Evolutionary conservation across 2,888 invertebrate genomes (phyloP), one percentile per base, ranked within the genome.

Genomic region (Rapana venosa): DNA sequence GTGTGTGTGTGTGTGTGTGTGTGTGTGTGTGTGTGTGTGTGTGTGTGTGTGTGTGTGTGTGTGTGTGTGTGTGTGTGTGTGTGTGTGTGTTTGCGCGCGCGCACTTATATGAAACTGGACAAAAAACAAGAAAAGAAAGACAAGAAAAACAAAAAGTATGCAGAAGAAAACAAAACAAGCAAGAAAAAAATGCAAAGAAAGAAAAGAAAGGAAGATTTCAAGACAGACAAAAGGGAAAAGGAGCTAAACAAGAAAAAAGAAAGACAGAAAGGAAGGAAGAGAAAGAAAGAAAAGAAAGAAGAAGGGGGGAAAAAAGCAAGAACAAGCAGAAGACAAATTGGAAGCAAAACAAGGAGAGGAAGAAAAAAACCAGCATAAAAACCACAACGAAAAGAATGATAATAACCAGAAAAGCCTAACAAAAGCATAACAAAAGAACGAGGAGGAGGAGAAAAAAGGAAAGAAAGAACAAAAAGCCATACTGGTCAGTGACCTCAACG

Each of bases 41-140:
- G 85, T 56, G 85, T 56, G 85, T 85, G 58, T 56, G 30, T 85
- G 85, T 36, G 85, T 85, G 56, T 56, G 70, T 70, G 70, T 70
- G 70, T 70, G 70, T 70, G 70, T 74, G 70, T 74, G 70, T 79
- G 79, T 79, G 32, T 79, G 79, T 35, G 79, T 79, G 79, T 79
- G 79, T 79, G 79, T 35, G 79, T 79, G 79, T 47, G 47, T 47
- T 47, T 47, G 47, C 47, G 8, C 8, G 47, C 47, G 4, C n/a
- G n/a, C n/a, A n/a, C n/a, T n/a, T n/a, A n/a, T n/a, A n/a, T 47
- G 47, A 47, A 47, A 47, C 4, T 5, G 2, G 47, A 47, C 47
- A 47, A 47, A 26, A 66, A 26, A 66, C 22, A 66, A 26, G 26
- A 26, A 20, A 26, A 66, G 66, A 66, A 26, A 66, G 20, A 66